Base-by-base conservation (phyloP, 2,797 vertebrate genomes). In the Manis pentadactyla region DNA sequence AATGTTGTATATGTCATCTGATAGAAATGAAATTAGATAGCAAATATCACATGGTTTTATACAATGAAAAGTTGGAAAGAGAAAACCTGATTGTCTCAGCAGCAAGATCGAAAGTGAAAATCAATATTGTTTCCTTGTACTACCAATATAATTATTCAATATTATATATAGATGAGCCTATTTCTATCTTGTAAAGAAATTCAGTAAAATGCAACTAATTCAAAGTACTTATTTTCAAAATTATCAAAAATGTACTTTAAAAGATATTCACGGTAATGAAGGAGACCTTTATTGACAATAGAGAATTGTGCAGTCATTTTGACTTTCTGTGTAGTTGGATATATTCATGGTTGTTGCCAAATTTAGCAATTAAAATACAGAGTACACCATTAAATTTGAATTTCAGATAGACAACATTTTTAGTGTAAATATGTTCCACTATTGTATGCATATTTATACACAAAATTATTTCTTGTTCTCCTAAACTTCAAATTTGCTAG, bases 171-270 rank as follows among this genome's bases (percentile, higher is more conserved):
- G 23, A 71, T 77, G 87, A 57, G 7, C 0, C 34, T 90, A 64
- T 87, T 94, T 93, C 18, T 74, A 74, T 79, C 71, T 66, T 34
- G 78, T 23, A 87, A 83, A 83, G 61, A 93, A 75, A 90, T 68
- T 23, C 42, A 15, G 7, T 75, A 37, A 71, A 29, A 51, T 59
- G 75, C 34, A 74, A 14, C 10, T 87, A 84, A 84, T 88, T 88
- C 9, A 23, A 37, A 29, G 0, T 27, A 73, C 85, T 90, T 78
- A 66, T 34, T 73, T 90, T 85, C 19, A 73, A 34, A 93, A 55
- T 79, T 55, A 87, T 25, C 34, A 57, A 46, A 91, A 78, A 39
- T 8, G 55, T 59, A 83, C 6, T 90, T 49, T 27, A n/a, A 25
- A 79, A 74, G 18, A 18, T 59, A 69, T 27, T 82, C 61, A 18